Evolutionary conservation across 1,140 invertebrate genomes (phyloP).

Genomic region (Babylonia areolata): DNA sequence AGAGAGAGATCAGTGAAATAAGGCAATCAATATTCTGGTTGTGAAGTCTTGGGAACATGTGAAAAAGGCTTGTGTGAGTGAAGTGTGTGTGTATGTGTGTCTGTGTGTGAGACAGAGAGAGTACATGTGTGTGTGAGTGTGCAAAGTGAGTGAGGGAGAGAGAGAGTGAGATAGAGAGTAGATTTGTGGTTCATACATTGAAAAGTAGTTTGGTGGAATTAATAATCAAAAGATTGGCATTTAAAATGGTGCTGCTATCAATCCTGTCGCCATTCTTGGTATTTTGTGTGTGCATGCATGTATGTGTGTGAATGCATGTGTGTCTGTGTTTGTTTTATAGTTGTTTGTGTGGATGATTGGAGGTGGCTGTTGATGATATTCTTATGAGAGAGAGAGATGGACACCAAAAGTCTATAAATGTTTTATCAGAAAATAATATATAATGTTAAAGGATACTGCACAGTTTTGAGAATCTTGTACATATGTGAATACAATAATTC

Average conservation of each 20-base stretch:
- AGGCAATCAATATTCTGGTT: neutral
- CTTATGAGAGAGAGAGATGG: neutral
- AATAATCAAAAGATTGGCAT: too few relatives aligned
- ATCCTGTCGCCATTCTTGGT: neutral
- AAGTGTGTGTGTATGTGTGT: neutral
- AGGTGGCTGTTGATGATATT: neutral
- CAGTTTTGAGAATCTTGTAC: neutral
- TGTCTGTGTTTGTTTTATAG: neutral
- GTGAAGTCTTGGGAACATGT: neutral
- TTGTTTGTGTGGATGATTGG: neutral
- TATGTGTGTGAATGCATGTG: too few relatives aligned
- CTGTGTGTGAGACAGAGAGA: neutral
- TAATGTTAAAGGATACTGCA: neutral
- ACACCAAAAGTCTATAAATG: neutral
- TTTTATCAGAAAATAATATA: neutral
- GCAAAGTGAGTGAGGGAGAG: slow-evolving; percentile 6
- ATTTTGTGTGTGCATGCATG: neutral
- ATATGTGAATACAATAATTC: neutral
- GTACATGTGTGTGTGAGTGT: too few relatives aligned
- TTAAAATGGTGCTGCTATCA: neutral
- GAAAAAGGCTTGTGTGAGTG: neutral
- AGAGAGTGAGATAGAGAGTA: neutral
- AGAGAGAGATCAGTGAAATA: neutral
- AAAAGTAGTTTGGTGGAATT: neutral
- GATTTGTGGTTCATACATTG: neutral